Base-by-base conservation (phyloP, 37 sponge, comb jelly and placozoan genomes). In the Spongilla lacustris region DNA sequence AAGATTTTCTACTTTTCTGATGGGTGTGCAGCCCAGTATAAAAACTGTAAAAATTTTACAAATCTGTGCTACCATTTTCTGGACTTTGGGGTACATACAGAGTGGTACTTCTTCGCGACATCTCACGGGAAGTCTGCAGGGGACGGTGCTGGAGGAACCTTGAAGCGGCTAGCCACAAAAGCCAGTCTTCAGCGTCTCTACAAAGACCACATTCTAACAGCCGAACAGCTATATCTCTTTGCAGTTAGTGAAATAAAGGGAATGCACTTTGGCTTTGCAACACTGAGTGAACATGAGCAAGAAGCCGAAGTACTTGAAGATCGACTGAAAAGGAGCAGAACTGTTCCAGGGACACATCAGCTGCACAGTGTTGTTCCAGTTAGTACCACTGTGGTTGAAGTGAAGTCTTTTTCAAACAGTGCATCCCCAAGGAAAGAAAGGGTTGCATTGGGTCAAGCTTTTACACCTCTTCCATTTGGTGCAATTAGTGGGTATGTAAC, bases 141-240 rank as follows among this genome's bases (percentile, higher is more conserved):
- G 79, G 90, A 89, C 79, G 90, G 90, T 50, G 69, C 84, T 23
- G 90, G 90, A 36, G 90, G 90, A 19, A 89, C 90, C 26, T 68
- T 89, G 36, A 89, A 89, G 76, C 58, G 90, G 2, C 69, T 89
- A 21, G 85, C 90, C 70, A 67, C 68, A 30, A 80, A 69, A 82
- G 72, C 83, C 22, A 71, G 72, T 35, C 26, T 82, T 10, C 83
- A 82, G 72, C 19, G 49, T 24, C 72, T 69, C 10, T 71, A 70
- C 26, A 27, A 69, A 11, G 38, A 69, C 21, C 83, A 82, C 25
- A 82, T 82, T 12, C 25, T 82, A 41, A 69, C 86, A 8, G 86
- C 83, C 4, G 29, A 32, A 19, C 83, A 82, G 72, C 22, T 82
- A 36, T 82, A 36, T 82, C 69, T 58, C 25, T 82, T 23, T 29